Evolutionary conservation across 2,797 vertebrate genomes (phyloP).

Genomic region (Paedocypris micromegethes): DNA sequence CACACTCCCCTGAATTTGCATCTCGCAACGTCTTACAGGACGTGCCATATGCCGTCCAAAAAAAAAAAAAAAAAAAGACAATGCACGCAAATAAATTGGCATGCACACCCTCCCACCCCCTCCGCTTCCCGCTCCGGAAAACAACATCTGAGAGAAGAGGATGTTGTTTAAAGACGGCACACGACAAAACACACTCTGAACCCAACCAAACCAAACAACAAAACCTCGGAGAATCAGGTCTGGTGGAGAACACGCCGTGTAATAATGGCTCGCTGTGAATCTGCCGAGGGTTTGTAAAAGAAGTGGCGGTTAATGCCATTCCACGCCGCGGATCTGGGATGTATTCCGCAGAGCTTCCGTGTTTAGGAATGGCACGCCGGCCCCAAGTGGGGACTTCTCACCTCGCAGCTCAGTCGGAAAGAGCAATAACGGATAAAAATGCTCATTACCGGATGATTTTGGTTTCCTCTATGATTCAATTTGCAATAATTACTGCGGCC

Average conservation of each 20-base stretch:
- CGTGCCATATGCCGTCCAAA: slow-evolving; percentile 58
- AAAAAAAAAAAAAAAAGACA: slow-evolving; percentile 40
- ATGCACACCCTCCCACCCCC: slow-evolving; percentile 31
- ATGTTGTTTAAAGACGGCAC: slow-evolving; percentile 43
- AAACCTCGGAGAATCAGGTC: slow-evolving; percentile 14
- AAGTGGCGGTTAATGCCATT: slow-evolving; percentile 25
- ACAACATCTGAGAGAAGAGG: slow-evolving; percentile 39
- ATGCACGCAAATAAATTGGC: slow-evolving; percentile 54
- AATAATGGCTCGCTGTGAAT: slow-evolving; percentile 17
- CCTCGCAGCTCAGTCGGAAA: slow-evolving; percentile 55
- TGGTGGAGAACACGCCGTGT: background rate
- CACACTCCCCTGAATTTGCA: slow-evolving; percentile 58
- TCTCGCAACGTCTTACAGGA: slow-evolving; percentile 55
- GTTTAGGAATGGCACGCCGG: slow-evolving; percentile 16
- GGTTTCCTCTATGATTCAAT: slow-evolving; percentile 90
- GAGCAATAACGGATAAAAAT: slow-evolving; percentile 84
- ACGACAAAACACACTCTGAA: slow-evolving; percentile 31
- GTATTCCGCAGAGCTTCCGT: slow-evolving; percentile 28
- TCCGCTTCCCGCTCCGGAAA: slow-evolving; percentile 24
- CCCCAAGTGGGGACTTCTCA: slow-evolving; percentile 33
- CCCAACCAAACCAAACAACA: slow-evolving; percentile 40
- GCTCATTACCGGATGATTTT: slow-evolving; percentile 91
- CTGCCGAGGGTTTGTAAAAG: background rate
- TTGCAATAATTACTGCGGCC: slow-evolving; percentile 93
- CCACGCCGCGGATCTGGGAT: slow-evolving; percentile 11